Percentiles rank a stretch among this genome's conserved stretches.
Conservation (phyloP, 2,113 vertebrate genomes). For the Synchiropus splendidus region DNA sequence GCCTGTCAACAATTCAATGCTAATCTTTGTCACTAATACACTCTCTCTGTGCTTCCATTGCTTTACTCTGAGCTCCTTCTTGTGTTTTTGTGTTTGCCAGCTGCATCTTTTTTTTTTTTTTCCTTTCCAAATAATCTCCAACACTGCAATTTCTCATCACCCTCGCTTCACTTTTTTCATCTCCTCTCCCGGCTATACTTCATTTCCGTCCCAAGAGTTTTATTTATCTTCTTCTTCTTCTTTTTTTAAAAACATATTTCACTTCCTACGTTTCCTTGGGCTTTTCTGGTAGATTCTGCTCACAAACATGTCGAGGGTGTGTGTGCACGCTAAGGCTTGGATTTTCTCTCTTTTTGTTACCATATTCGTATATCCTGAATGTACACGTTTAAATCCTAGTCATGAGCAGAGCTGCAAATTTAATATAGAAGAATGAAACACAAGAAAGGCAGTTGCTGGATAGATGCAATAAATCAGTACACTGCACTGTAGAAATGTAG, state of each 20-base stretch:
- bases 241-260: neutral
- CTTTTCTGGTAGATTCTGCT: neutral
- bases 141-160: conserved; percentile 11
- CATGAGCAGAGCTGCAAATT: neutral
- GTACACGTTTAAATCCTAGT: neutral
- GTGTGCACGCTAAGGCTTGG: neutral
- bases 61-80: conserved; percentile 8
- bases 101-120: conserved; percentile 4
- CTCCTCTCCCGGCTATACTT: conserved; percentile 5
- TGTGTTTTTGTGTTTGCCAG: conserved; percentile 5
- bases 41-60: conserved; percentile 7
- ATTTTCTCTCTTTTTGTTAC: too few species aligned
- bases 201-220: neutral
- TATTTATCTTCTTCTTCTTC: conserved; percentile 1
- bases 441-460: neutral
- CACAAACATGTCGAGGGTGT: neutral
- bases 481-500: too few species aligned
- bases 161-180: conserved; percentile 16
- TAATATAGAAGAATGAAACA: neutral
- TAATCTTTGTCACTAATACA: conserved; percentile 40
- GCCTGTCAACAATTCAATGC: conserved; percentile 57
- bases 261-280: conserved; percentile 3
- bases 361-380: too few species aligned
- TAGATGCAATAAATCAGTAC: neutral
- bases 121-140: conserved; percentile 11